Base-by-base conservation (phyloP, 2,888 invertebrate genomes). In the Lampropteryx suffumata region DNA sequence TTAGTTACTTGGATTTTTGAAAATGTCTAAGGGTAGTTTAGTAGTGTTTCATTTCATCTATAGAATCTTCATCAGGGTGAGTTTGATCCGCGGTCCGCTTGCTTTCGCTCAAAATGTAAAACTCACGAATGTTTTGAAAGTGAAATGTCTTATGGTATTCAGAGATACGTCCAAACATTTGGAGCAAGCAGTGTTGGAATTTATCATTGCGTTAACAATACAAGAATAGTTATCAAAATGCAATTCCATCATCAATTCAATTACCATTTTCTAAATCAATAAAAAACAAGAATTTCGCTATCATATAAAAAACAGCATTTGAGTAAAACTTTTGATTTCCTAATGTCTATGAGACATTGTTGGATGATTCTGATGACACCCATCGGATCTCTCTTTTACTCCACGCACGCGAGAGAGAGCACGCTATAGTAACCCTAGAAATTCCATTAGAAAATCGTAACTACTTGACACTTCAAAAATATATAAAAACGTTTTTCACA, bases 371-470 rank as follows among this genome's bases (percentile, higher is more conserved):
- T 34, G 29, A n/a, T n/a, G n/a, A 24, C 17, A 33, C 12, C 29
- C 11, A 36, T 35, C 28, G 39, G 27, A 33, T 28, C 40, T 48
- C 29, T 35, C 47, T 28, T 32, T 40, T 2, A 35, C 35, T 29
- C 13, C 14, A 14, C 6, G 7, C 10, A 11, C 10, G 30, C 13
- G 30, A 13, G 29, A 36, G 45, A 45, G 45, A 45, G 26, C 24
- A 26, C 30, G 24, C 33, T 14, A 42, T 41, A 41, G 28, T 29
- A 21, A 29, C 12, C 34, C 10, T 3, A 24, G 21, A 26, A 29
- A 29, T 30, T 41, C 26, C 11, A 30, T 41, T 35, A 3, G 41
- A 28, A 42, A 46, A 45, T 41, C 45, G 46, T 46, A 51, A 46
- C 41, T 46, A 51, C 41, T 30, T 1, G 33, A 39, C 17, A 33